Base-by-base conservation (phyloP, 2,797 vertebrate genomes). In the Spinibarbus caldwelli region DNA sequence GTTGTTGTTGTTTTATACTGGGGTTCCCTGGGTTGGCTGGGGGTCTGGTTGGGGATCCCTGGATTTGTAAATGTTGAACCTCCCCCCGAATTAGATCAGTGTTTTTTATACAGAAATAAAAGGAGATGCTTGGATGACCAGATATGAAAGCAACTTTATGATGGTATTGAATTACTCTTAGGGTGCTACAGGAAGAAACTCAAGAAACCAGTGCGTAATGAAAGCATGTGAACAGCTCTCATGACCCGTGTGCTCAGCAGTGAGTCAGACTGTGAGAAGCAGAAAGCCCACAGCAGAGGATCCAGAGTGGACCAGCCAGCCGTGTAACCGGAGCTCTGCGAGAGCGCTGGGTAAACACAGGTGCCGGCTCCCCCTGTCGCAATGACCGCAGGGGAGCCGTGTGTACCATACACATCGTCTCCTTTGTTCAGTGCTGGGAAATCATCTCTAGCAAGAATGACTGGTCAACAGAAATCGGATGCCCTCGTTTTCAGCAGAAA, bases 311-410 rank as follows among this genome's bases (percentile, higher is more conserved):
- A 9, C 29, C 52, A 38, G 36, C 12, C 34, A 78, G 73, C 76
- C 70, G 45, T 1, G 78, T 62, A 86, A 86, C 73, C 19, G 19
- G 62, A 87, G 62, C 43, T 26, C 19, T 47, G 68, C 5, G 5
- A n/a, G 80, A n/a, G 14, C 23, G 36, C 45, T 84, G 66, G 26
- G 76, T 86, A 89, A 89, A 87, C 86, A 87, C 88, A 87, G 82
- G 84, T 89, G 88, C 31, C 54, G 21, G 62, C 17, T 76, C n/a
- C 26, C n/a, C 76, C 72, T 19, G 15, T 17, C 14, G 59, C 34
- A 21, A 23, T 54, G 45, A 64, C 86, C 34, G 64, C 83, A 87
- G 80, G 86, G 80, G 52, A 36, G 68, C 23, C 2, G 71, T 71
- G 34, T 17, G 21, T 10, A 73, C 19, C 38, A 78, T 77, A 70